These are phyloP conservation scores for Drosophila pseudoananassae DNA, from an alignment of 1,140 invertebrate genomes.

Conservation along the genomic window DNA sequence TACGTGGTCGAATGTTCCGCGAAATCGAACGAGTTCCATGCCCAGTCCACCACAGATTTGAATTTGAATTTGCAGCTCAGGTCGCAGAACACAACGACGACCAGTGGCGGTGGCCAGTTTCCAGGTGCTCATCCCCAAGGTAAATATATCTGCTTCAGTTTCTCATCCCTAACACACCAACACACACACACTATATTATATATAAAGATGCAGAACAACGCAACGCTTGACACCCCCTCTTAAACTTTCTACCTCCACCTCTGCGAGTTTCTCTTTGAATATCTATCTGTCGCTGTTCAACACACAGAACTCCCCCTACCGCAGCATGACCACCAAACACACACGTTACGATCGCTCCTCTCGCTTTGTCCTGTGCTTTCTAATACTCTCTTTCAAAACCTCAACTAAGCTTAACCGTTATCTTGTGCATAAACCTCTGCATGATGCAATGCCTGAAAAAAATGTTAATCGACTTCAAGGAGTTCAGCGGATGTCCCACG, in stretches of 20 bases:
- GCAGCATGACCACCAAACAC: slow-evolving; percentile 3
- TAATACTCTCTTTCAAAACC: not conserved
- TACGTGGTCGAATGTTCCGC: slow-evolving; percentile 49
- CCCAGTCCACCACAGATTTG: slow-evolving; percentile 77
- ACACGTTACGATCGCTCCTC: not conserved
- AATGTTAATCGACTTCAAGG: not conserved
- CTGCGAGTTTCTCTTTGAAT: slow-evolving; percentile 19
- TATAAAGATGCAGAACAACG: not conserved
- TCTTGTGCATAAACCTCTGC: slow-evolving; percentile 4
- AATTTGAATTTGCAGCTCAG: slow-evolving; percentile 81
- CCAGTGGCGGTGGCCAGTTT: slow-evolving; percentile 13
- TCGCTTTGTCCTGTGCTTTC: slow-evolving; percentile 5
- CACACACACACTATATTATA: not conserved
- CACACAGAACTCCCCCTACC: not conserved
- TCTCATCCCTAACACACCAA: not conserved
- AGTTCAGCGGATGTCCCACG: not conserved
- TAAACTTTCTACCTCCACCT: slow-evolving; percentile 11
- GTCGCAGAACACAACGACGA: slow-evolving; percentile 61
- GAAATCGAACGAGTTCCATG: slow-evolving; percentile 64
- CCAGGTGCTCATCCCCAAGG: slow-evolving; percentile 56
- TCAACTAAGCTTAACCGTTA: not conserved
- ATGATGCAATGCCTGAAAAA: slow-evolving; percentile 5
- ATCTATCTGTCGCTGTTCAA: slow-evolving; percentile 6
- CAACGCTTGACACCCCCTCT: not conserved
- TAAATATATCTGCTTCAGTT: slow-evolving; percentile 59